Percentiles rank a stretch among this genome's conserved stretches.
phyloP scores from a whole-genome alignment of 2,113 vertebrate species.

The Kryptolebias marmoratus region DNA sequence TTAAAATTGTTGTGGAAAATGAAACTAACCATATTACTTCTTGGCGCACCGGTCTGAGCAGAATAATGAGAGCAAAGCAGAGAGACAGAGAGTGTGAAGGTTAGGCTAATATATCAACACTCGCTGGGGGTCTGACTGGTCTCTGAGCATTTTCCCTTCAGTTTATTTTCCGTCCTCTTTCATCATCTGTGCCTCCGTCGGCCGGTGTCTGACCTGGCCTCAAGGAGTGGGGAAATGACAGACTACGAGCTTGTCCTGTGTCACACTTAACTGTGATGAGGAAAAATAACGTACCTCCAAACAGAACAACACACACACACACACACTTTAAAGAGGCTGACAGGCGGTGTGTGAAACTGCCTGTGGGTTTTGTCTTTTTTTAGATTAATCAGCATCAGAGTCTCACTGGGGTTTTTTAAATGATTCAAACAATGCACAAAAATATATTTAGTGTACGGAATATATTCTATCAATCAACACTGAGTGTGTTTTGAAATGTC shows the following conservation, averaged over 20 bases:
- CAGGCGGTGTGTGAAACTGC: neutral
- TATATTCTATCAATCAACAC: too few species aligned
- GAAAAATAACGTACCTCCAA: constrained; percentile 13
- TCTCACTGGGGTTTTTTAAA: too few species aligned
- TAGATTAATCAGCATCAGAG: too few species aligned
- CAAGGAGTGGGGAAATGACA: constrained; percentile 48
- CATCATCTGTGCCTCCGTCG: constrained; percentile 38
- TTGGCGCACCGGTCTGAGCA: constrained; percentile 10
- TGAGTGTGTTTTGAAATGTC: too few species aligned
- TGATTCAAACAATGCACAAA: too few species aligned
- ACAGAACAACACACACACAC: neutral
- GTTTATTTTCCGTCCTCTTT: constrained; percentile 48
- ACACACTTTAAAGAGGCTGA: neutral
- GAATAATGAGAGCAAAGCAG: constrained; percentile 45
- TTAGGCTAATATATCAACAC: constrained; percentile 50
- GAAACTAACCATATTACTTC: neutral
- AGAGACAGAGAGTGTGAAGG: constrained; percentile 40
- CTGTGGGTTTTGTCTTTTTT: too few species aligned
- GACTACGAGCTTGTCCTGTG: constrained; percentile 54
- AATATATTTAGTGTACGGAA: too few species aligned
- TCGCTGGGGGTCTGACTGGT: constrained; percentile 50
- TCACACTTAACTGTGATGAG: constrained; percentile 29
- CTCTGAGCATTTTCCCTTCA: constrained; percentile 31
- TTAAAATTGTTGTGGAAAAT: neutral
- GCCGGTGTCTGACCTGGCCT: constrained; percentile 51